These are phyloP conservation scores for Fragum sueziense DNA, from an alignment of 2,888 invertebrate species.

Conservation along the genomic window DNA sequence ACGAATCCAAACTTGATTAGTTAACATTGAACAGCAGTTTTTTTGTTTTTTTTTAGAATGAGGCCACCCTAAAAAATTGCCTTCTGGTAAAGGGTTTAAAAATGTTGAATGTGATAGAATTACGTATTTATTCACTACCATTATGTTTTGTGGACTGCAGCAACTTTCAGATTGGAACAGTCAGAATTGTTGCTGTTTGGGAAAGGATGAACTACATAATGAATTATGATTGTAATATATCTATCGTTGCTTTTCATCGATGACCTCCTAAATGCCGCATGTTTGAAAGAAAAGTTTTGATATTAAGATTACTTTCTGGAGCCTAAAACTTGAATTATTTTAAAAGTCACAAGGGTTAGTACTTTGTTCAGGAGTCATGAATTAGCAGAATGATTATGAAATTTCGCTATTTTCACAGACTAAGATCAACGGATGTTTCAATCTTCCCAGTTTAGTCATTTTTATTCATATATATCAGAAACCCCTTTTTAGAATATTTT, in stretches of 20 bases:
- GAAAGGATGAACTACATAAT: not conserved
- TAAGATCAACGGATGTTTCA: too few species aligned
- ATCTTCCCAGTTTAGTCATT: not conserved
- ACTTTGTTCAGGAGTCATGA: not conserved
- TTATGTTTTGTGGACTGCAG: not conserved
- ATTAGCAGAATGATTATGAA: too few species aligned
- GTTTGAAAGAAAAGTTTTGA: not conserved
- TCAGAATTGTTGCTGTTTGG: not conserved
- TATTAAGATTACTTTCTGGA: not conserved
- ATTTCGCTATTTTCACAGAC: too few species aligned
- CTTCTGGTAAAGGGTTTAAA: not conserved
- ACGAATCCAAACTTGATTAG: not conserved
- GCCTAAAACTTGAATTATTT: not conserved
- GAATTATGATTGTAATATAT: not conserved
- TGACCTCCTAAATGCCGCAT: not conserved
- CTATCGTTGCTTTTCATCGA: not conserved
- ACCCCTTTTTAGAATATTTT: not conserved
- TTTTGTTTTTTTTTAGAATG: not conserved
- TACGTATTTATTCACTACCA: not conserved
- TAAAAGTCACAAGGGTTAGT: not conserved
- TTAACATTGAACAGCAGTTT: not conserved
- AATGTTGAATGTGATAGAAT: not conserved
- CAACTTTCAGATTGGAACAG: not conserved
- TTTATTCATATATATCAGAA: not conserved
- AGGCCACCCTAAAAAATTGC: not conserved